A percentile compares a stretch with the other conserved stretches of the same genome.
phyloP scores from a whole-genome alignment of 2,113 vertebrate genomes.

The Ctenodactylus gundi region DNA sequence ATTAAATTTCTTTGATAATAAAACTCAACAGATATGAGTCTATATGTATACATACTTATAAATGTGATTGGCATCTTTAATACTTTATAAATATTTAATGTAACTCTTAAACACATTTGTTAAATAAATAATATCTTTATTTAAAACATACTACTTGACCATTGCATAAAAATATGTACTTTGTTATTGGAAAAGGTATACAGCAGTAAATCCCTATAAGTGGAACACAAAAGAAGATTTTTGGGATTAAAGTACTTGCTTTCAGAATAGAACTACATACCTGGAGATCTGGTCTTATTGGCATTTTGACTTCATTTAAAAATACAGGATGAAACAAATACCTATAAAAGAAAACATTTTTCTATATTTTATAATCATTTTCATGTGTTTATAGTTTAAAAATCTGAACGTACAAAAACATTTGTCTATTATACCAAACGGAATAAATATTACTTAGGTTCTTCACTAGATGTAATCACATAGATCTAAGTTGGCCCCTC shows the following conservation, averaged over 20 bases:
- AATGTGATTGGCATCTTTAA: too few species aligned
- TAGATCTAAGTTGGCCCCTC: too few species aligned
- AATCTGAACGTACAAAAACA: constrained; percentile 3
- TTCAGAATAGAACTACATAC: constrained; percentile 73
- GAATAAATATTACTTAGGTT: constrained; percentile 1
- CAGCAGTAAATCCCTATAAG: background rate
- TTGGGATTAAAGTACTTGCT: constrained; percentile 17
- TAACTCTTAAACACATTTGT: background rate
- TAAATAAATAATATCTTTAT: background rate
- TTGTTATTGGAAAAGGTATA: background rate
- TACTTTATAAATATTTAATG: constrained; percentile 33
- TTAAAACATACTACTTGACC: constrained; percentile 24
- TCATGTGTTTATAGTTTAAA: constrained; percentile 32
- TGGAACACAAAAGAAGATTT: constrained; percentile 48
- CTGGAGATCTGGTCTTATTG: constrained; percentile 78
- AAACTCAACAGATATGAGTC: too few species aligned
- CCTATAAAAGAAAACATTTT: constrained; percentile 63
- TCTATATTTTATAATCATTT: background rate
- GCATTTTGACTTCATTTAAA: constrained; percentile 78
- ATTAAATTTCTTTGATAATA: too few species aligned
- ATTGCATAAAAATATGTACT: constrained; percentile 29
- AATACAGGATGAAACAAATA: constrained; percentile 55
- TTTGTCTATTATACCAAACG: background rate
- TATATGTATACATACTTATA: too few species aligned
- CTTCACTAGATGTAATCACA: background rate